phyloP scores from a whole-genome alignment of 2,888 invertebrate genomes.

The Lampropteryx suffumata region DNA sequence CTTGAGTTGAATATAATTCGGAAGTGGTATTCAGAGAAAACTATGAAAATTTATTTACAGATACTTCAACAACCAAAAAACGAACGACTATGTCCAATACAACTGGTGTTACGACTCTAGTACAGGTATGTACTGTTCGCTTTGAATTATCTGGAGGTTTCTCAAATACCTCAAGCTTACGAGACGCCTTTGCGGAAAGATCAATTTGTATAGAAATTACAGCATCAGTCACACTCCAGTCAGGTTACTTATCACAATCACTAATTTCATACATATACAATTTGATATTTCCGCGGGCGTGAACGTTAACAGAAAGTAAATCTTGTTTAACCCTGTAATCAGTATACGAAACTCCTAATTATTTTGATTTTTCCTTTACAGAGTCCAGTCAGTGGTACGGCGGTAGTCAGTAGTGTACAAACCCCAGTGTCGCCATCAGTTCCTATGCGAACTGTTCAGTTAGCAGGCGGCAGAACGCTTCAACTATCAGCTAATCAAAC shows the following conservation, averaged over 20 bases:
- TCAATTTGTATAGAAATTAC: too few relatives aligned
- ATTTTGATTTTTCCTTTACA: constrained; percentile 36
- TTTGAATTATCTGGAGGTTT: too few relatives aligned
- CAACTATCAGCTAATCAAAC: constrained; percentile 63
- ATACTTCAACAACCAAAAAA: constrained; percentile 55
- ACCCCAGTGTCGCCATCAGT: constrained; percentile 51
- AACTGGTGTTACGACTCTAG: constrained; percentile 53
- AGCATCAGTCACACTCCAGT: too few relatives aligned
- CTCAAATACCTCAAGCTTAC: too few relatives aligned
- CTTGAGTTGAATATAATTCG: too few relatives aligned
- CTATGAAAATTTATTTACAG: constrained; percentile 31
- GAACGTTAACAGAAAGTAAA: too few relatives aligned
- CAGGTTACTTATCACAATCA: too few relatives aligned
- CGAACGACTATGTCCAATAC: constrained; percentile 49
- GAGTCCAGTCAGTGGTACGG: constrained; percentile 51
- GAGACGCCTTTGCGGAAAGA: too few relatives aligned
- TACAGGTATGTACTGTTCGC: constrained; percentile 52
- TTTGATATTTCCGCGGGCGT: too few relatives aligned
- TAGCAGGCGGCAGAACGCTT: constrained; percentile 68
- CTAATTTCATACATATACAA: too few relatives aligned
- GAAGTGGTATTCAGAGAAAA: too few relatives aligned
- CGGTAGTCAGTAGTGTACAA: constrained; percentile 56
- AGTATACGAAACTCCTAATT: not conserved
- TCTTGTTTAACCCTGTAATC: too few relatives aligned
- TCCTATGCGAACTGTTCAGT: constrained; percentile 61